phyloP scores from a whole-genome alignment of 1,140 invertebrate genomes.

The roundworm (Caenorhabditis elegans) region WBcel235 BX284604.4:14623001-14623500 shows the following conservation, averaged over 20 bases:
- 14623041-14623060: background rate
- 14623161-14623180: background rate
- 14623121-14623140: background rate
- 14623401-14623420: background rate
- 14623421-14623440: background rate
- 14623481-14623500: background rate
- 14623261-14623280: background rate
- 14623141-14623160: background rate
- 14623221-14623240: background rate
- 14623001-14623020: too few relatives aligned
- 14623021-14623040: background rate
- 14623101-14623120: background rate
- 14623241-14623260: background rate
- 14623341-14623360: constrained; percentile 6
- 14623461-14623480: background rate
- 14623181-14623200: background rate
- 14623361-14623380: too few relatives aligned
- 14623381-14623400: too few relatives aligned
- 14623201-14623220: background rate
- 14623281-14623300: background rate
- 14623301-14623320: background rate
- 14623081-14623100: background rate
- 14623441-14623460: background rate
- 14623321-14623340: background rate
- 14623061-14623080: background rate